Conservation (phyloP, 2,113 vertebrate species). For the Microcebus jonahi region DNA sequence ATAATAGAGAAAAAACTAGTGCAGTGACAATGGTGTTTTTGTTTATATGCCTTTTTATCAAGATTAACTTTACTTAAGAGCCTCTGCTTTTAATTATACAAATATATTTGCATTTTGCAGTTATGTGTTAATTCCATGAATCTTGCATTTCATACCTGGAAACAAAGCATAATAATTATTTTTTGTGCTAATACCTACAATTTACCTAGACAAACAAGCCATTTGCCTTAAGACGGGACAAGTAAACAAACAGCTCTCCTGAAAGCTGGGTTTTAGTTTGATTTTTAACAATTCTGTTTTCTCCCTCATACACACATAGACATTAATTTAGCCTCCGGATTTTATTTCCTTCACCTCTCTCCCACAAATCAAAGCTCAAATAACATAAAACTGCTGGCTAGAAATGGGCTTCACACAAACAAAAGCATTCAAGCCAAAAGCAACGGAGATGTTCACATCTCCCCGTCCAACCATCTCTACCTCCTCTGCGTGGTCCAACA, state of each 20-base stretch:
- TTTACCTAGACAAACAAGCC: conserved; percentile 50
- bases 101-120: neutral
- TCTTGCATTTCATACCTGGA: conserved; percentile 38
- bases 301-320: neutral
- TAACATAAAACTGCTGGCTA: conserved; percentile 39
- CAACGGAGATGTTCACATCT: neutral
- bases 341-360: conserved; percentile 54
- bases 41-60: neutral
- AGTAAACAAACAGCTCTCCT: conserved; percentile 40
- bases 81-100: conserved; percentile 52
- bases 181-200: conserved; percentile 22
- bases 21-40: neutral
- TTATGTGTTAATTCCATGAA: conserved; percentile 34
- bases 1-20: neutral
- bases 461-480: neutral
- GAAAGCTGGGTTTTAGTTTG: neutral
- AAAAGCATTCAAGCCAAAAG: conserved; percentile 63
- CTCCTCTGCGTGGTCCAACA: neutral
- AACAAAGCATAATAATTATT: conserved; percentile 39
- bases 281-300: conserved; percentile 24
- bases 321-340: neutral
- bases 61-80: conserved; percentile 43
- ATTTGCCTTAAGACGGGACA: neutral
- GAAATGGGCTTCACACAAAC: conserved; percentile 47
- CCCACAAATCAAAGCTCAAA: conserved; percentile 55